These are phyloP conservation scores for Decapterus maruadsi DNA, from an alignment of 2,797 vertebrate species.

Conservation along the genomic window DNA sequence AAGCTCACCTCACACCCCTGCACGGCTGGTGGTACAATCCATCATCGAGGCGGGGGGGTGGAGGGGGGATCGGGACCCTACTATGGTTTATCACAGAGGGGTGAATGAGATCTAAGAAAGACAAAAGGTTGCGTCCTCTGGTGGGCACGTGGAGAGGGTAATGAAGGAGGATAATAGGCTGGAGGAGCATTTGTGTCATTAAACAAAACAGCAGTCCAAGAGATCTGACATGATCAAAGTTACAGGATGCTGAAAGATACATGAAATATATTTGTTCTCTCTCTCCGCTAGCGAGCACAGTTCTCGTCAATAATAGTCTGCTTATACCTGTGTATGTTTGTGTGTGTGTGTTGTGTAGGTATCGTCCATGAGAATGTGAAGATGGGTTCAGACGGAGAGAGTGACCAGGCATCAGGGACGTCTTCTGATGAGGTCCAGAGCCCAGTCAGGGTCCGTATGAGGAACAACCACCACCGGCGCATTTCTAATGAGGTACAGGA, in stretches of 20 bases:
- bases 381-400: slow-evolving; percentile 89
- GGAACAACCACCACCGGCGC: slow-evolving; percentile 87
- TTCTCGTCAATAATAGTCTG: slow-evolving; percentile 8
- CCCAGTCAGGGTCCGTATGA: slow-evolving; percentile 88
- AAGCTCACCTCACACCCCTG: slow-evolving; percentile 48
- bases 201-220: neutral
- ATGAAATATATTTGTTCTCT: neutral
- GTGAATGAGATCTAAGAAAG: slow-evolving; percentile 35
- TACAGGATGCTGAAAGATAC: neutral
- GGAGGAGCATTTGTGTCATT: neutral
- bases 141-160: neutral
- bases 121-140: slow-evolving; percentile 22
- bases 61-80: slow-evolving; percentile 25
- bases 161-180: neutral
- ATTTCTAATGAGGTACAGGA: slow-evolving; percentile 87
- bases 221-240: neutral
- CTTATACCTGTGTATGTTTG: neutral
- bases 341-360: slow-evolving; percentile 69
- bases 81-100: slow-evolving; percentile 17
- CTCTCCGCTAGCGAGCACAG: neutral
- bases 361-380: slow-evolving; percentile 89
- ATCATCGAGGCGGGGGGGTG: slow-evolving; percentile 41
- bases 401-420: slow-evolving; percentile 89
- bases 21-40: slow-evolving; percentile 55
- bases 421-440: slow-evolving; percentile 90